A percentile compares a stretch with the other conserved stretches of the same genome.
Evolutionary conservation across 2,113 vertebrate genomes (phyloP).

Genomic region (Alectura lathami): DNA sequence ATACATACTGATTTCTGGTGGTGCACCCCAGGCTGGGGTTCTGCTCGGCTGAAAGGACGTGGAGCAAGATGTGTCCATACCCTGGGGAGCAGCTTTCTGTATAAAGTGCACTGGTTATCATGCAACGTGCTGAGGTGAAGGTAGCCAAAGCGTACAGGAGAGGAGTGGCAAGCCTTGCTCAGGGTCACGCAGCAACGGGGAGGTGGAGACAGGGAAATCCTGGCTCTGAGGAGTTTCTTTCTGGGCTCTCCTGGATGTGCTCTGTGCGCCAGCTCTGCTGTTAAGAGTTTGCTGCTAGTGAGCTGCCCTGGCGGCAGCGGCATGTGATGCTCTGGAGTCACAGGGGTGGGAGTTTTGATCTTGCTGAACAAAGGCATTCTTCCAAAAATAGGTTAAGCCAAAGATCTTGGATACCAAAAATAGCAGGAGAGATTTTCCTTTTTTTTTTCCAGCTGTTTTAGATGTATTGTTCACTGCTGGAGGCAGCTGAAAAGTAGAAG

Average conservation of each 20-base stretch:
- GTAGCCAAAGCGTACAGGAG: accelerated
- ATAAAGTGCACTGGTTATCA: accelerated
- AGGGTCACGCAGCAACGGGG: not conserved
- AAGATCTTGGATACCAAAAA: constrained; percentile 33
- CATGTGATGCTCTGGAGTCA: not conserved
- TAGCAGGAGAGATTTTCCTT: not conserved
- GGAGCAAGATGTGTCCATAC: not conserved
- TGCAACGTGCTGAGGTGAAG: accelerated
- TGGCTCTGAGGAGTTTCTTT: not conserved
- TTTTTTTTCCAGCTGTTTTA: not conserved
- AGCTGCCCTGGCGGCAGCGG: not conserved
- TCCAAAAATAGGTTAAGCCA: constrained; percentile 43
- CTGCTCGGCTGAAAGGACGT: not conserved
- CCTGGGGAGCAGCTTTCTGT: not conserved
- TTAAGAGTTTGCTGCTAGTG: not conserved
- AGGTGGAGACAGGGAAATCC: not conserved
- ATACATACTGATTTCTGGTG: not conserved
- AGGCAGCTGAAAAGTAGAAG: constrained; percentile 10
- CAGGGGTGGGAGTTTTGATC: not conserved
- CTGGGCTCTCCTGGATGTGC: not conserved
- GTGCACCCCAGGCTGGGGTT: not conserved
- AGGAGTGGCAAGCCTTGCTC: not conserved
- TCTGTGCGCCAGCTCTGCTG: accelerated
- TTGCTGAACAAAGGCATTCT: constrained; percentile 35
- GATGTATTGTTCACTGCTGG: constrained; percentile 27